Evolutionary conservation across 2,797 vertebrate species (phyloP).

Genomic region (Sarcoramphus papa): DNA sequence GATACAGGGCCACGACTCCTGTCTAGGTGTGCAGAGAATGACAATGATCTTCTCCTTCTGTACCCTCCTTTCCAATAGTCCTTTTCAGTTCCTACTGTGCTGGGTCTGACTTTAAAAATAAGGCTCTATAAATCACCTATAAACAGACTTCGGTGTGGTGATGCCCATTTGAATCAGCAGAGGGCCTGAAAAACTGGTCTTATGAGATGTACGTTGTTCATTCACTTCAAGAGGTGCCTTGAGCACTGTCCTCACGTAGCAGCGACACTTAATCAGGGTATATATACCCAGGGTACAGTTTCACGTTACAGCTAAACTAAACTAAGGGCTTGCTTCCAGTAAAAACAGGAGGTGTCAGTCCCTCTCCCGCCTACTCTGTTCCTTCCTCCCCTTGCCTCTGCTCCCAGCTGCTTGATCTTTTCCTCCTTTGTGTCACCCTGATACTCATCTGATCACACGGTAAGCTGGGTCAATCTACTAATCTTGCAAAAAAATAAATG

Average conservation of each 20-base stretch:
- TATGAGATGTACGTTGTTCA: background rate
- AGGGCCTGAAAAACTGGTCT: background rate
- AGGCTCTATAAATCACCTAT: background rate
- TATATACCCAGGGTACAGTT: background rate
- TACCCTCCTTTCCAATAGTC: background rate
- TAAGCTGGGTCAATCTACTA: background rate
- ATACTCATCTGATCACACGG: background rate
- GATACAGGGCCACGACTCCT: background rate
- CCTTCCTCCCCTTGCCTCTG: background rate
- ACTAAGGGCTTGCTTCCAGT: background rate
- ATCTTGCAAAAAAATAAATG: background rate
- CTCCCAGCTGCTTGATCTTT: conserved; percentile 3
- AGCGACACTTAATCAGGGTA: background rate
- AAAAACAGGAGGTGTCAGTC: background rate
- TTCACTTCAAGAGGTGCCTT: background rate
- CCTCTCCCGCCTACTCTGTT: background rate
- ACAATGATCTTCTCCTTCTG: background rate
- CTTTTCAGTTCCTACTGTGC: background rate
- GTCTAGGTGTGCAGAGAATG: background rate
- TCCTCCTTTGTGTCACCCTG: background rate
- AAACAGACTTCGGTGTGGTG: background rate
- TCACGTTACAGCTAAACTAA: background rate
- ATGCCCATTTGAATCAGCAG: background rate
- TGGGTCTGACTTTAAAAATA: background rate
- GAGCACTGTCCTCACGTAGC: background rate